These are phyloP conservation scores for Ennomos quercinarius DNA, from an alignment of 2,888 invertebrate species.

Conservation along the genomic window DNA sequence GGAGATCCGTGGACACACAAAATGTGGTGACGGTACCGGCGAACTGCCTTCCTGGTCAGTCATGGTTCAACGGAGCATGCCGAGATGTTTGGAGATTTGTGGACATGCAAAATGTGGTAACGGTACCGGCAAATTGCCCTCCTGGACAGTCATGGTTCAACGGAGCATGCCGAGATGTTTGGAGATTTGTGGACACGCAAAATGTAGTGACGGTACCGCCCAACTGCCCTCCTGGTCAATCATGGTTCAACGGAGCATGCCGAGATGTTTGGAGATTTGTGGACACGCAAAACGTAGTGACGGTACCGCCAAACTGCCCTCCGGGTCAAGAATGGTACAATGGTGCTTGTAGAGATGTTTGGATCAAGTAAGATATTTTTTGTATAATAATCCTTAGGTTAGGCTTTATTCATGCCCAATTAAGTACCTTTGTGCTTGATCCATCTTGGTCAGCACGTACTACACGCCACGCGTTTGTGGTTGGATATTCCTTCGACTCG, in stretches of 20 bases:
- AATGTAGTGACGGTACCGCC: slow-evolving; percentile 31
- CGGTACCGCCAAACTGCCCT: slow-evolving; percentile 25
- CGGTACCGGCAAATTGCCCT: slow-evolving; percentile 1
- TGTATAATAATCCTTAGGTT: too few relatives aligned
- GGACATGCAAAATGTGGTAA: background rate
- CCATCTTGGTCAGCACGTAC: too few relatives aligned
- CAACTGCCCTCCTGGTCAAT: slow-evolving; percentile 11
- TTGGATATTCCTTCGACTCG: too few relatives aligned
- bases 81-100: slow-evolving; percentile 17
- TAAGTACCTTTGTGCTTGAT: too few relatives aligned
- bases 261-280: slow-evolving; percentile 11
- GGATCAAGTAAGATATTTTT: slow-evolving; percentile 7
- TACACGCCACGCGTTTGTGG: too few relatives aligned
- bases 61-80: too few relatives aligned
- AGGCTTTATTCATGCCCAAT: too few relatives aligned
- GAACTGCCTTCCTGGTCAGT: too few relatives aligned
- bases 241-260: slow-evolving; percentile 22
- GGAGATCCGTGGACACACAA: background rate
- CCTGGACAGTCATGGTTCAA: too few relatives aligned
- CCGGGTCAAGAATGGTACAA: slow-evolving; percentile 24
- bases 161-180: too few relatives aligned
- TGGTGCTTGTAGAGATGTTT: slow-evolving; percentile 25
- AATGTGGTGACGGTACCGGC: slow-evolving; percentile 2
- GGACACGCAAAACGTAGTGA: slow-evolving; percentile 7
- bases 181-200: background rate